These are phyloP conservation scores for Herminia tarsipennalis DNA, from an alignment of 2,888 invertebrate genomes.

Conservation along the genomic window DNA sequence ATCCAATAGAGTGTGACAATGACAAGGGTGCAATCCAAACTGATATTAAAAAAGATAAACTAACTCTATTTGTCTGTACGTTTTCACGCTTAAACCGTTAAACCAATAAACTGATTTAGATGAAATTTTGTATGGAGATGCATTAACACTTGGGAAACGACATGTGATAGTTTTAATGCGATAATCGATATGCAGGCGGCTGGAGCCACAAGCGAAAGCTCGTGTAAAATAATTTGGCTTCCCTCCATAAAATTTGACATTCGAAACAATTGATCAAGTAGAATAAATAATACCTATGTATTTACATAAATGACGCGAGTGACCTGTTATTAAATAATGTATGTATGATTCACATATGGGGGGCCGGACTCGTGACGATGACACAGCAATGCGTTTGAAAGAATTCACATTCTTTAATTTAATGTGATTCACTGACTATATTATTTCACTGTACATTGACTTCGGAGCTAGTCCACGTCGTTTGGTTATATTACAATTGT, in stretches of 20 bases:
- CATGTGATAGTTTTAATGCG: too few relatives aligned
- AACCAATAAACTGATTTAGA: too few relatives aligned
- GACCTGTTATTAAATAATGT: conserved; percentile 11
- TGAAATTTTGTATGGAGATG: too few relatives aligned
- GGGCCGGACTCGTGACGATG: conserved; percentile 29
- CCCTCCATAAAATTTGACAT: neutral
- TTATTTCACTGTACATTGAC: conserved; percentile 39
- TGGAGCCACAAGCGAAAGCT: too few relatives aligned
- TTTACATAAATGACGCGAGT: conserved; percentile 2
- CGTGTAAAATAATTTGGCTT: too few relatives aligned
- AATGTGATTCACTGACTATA: conserved; percentile 51
- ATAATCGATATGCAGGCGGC: too few relatives aligned
- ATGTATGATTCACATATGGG: conserved; percentile 30
- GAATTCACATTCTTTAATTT: conserved; percentile 36
- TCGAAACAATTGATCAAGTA: neutral
- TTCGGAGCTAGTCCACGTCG: conserved; percentile 14
- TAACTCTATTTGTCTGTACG: too few relatives aligned
- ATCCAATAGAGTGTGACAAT: too few relatives aligned
- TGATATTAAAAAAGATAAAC: too few relatives aligned
- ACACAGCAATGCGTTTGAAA: conserved; percentile 26
- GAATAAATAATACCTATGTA: neutral
- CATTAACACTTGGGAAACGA: too few relatives aligned
- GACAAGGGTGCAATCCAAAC: too few relatives aligned
- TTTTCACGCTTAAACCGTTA: too few relatives aligned
- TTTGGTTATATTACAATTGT: conserved; percentile 10